These are phyloP conservation scores for Gorilla gorilla DNA, from an alignment of 2,113 vertebrate genomes.

Conservation along the genomic window DNA sequence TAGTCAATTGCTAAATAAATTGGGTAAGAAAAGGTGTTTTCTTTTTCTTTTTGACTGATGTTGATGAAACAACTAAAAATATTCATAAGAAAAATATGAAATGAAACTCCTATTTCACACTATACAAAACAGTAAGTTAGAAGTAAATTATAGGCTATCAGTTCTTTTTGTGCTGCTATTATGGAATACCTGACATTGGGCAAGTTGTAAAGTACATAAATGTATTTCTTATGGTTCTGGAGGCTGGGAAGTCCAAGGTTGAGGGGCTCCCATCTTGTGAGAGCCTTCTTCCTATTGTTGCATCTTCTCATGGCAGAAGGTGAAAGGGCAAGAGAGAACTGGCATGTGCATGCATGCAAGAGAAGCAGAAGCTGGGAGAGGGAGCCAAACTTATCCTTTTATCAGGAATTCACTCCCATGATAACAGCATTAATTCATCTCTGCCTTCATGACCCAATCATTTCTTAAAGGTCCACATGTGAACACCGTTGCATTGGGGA, in stretches of 20 bases:
- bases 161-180: not conserved
- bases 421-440: not conserved
- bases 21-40: not conserved
- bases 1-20: not conserved
- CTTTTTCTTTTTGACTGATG: not conserved
- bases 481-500: not conserved
- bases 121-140: not conserved
- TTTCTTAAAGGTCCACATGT: not conserved
- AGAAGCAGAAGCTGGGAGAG: not conserved
- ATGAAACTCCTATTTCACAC: not conserved
- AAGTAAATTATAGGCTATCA: not conserved
- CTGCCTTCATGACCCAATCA: not conserved
- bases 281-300: not conserved
- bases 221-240: not conserved
- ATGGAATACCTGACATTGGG: not conserved
- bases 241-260: not conserved
- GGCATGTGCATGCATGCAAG: not conserved
- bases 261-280: not conserved
- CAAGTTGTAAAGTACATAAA: not conserved
- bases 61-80: conserved; percentile 35
- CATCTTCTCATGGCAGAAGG: not conserved
- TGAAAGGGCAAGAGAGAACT: not conserved
- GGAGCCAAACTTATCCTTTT: not conserved
- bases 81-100: not conserved
- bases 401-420: not conserved